These are phyloP conservation scores for Lasius fuliginosus DNA, from an alignment of 2,888 invertebrate genomes.

Conservation along the genomic window DNA sequence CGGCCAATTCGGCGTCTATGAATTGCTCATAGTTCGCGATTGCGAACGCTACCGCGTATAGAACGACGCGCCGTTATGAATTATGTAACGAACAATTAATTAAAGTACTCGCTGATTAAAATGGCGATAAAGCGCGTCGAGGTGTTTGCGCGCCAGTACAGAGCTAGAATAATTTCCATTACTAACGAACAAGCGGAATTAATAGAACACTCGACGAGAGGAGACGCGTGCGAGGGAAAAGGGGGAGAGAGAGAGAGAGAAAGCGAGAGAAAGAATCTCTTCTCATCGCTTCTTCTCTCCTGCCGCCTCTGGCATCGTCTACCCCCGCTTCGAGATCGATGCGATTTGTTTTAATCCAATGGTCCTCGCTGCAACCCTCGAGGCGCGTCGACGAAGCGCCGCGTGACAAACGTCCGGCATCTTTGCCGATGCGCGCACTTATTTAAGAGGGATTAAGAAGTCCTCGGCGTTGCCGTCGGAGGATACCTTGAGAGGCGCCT, in stretches of 20 bases:
- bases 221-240: constrained; percentile 62
- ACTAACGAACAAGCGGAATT: constrained; percentile 78
- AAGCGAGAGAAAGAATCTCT: background rate
- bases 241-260: background rate
- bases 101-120: constrained; percentile 75
- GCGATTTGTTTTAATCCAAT: constrained; percentile 77
- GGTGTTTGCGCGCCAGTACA: constrained; percentile 69
- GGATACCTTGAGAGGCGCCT: constrained; percentile 52
- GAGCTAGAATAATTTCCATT: constrained; percentile 74
- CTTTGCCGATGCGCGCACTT: constrained; percentile 72
- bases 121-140: constrained; percentile 71
- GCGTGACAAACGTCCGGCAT: constrained; percentile 74
- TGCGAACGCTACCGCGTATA: constrained; percentile 25
- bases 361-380: constrained; percentile 47
- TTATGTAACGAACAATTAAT: constrained; percentile 76
- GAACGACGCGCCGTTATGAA: constrained; percentile 63
- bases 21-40: constrained; percentile 40
- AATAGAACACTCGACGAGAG: constrained; percentile 78
- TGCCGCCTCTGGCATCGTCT: background rate
- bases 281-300: background rate
- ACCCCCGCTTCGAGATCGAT: constrained; percentile 65
- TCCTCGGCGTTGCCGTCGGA: constrained; percentile 66
- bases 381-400: constrained; percentile 27
- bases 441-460: constrained; percentile 76
- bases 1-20: constrained; percentile 34